These are phyloP conservation scores for Aldrovandia affinis DNA, from an alignment of 2,797 vertebrate species.

Conservation along the genomic window DNA sequence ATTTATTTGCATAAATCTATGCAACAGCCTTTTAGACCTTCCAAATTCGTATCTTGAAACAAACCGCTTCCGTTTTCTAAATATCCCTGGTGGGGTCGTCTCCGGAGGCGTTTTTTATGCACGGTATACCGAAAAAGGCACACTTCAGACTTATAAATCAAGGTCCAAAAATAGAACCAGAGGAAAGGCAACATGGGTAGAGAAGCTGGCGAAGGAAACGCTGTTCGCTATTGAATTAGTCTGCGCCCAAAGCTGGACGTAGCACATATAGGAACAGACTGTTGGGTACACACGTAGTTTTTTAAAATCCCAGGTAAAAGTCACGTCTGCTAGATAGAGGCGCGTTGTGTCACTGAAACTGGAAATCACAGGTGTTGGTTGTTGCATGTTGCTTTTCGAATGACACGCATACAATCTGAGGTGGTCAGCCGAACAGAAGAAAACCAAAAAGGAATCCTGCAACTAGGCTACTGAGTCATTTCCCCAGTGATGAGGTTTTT, in stretches of 20 bases:
- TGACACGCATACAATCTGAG: not conserved
- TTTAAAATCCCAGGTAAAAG: not conserved
- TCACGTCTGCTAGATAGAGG: not conserved
- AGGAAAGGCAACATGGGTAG: not conserved
- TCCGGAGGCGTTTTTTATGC: not conserved
- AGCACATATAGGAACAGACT: not conserved
- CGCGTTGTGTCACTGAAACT: not conserved
- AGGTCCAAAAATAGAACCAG: constrained; percentile 19
- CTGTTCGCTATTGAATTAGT: not conserved
- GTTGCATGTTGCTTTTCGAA: not conserved
- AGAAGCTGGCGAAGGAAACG: not conserved
- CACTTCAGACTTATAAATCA: not conserved
- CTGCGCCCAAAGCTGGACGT: not conserved
- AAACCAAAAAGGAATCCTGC: constrained; percentile 66
- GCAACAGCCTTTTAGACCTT: constrained; percentile 17
- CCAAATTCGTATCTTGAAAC: constrained; percentile 7
- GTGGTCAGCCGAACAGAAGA: constrained; percentile 44
- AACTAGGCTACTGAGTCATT: constrained; percentile 75
- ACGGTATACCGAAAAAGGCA: constrained; percentile 36
- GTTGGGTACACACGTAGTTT: not conserved
- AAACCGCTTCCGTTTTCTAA: not conserved
- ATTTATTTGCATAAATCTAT: constrained; percentile 35
- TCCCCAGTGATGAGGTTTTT: constrained; percentile 60
- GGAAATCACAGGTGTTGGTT: constrained; percentile 8
- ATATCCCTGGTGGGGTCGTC: not conserved